Conservation (phyloP, 2,888 invertebrate genomes). For the Lacanobia wlatinum region DNA sequence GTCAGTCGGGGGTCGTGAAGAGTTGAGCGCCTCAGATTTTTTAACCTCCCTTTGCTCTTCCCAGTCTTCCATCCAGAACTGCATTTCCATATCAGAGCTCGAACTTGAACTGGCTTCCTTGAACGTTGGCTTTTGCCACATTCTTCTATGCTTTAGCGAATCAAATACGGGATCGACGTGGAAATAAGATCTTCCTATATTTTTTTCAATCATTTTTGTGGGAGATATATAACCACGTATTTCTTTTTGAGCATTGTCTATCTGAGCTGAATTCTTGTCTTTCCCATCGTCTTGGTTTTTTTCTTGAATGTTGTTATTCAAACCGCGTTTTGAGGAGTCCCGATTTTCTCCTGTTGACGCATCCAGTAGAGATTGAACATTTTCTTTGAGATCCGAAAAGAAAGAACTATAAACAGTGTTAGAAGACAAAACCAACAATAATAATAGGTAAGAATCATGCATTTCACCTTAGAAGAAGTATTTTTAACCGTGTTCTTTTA, state of each 20-base stretch:
- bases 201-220: conserved; percentile 1
- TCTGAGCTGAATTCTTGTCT: conserved; percentile 11
- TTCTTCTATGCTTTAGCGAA: conserved; percentile 51
- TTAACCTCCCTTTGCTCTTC: conserved; percentile 68
- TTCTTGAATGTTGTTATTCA: conserved; percentile 1
- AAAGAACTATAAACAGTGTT: conserved; percentile 57
- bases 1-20: conserved; percentile 71
- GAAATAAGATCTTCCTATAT: conserved; percentile 48
- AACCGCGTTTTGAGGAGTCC: background rate
- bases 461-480: conserved; percentile 57
- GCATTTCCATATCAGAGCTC: conserved; percentile 52
- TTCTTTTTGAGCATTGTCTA: background rate
- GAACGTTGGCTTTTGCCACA: background rate
- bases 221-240: background rate
- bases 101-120: accelerated
- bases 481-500: conserved; percentile 22
- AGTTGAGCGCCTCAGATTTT: conserved; percentile 74
- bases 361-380: conserved; percentile 52
- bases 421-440: conserved; percentile 37
- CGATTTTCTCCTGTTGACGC: conserved; percentile 16
- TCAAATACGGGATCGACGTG: conserved; percentile 74
- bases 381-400: conserved; percentile 56
- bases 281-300: conserved; percentile 3
- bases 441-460: conserved; percentile 58
- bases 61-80: conserved; percentile 71